A percentile compares a stretch with the other conserved stretches of the same genome.
phyloP scores from a whole-genome alignment of 2,113 vertebrate genomes.

The Leptosomus discolor region DNA sequence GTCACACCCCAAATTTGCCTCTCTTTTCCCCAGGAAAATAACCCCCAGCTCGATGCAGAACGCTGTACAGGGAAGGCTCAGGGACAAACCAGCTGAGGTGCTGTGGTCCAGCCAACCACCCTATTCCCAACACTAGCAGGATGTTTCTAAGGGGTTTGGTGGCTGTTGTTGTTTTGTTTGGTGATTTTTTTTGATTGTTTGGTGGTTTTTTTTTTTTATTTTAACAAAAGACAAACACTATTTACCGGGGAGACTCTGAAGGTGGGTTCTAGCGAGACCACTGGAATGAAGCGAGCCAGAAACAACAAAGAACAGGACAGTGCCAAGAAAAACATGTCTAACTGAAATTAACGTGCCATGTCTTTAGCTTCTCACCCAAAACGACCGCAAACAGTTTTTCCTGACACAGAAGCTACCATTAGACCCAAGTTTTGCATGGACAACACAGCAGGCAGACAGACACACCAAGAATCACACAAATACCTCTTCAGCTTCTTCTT shows the following conservation, averaged over 20 bases:
- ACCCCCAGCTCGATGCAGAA: not conserved
- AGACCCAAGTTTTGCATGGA: not conserved
- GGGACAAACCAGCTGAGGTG: not conserved
- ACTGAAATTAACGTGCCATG: accelerated
- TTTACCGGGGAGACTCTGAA: not conserved
- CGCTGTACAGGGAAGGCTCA: not conserved
- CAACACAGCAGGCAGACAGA: not conserved
- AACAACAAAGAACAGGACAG: not conserved
- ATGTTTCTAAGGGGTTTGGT: too few species aligned
- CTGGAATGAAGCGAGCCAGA: not conserved
- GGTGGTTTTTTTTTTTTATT: not conserved
- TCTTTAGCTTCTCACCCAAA: not conserved
- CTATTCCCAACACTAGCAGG: not conserved
- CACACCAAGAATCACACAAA: not conserved
- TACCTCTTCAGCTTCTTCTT: conserved; percentile 96
- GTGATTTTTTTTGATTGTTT: too few species aligned
- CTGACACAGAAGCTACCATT: not conserved
- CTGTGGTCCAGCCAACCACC: not conserved
- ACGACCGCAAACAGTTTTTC: not conserved
- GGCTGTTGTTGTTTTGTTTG: too few species aligned
- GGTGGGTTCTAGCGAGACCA: not conserved
- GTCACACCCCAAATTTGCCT: not conserved
- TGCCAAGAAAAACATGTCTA: too few species aligned
- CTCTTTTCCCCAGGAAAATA: not conserved
- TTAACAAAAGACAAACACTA: not conserved